phyloP scores from a whole-genome alignment of 2,797 vertebrate species.

The Cuculus canorus region DNA sequence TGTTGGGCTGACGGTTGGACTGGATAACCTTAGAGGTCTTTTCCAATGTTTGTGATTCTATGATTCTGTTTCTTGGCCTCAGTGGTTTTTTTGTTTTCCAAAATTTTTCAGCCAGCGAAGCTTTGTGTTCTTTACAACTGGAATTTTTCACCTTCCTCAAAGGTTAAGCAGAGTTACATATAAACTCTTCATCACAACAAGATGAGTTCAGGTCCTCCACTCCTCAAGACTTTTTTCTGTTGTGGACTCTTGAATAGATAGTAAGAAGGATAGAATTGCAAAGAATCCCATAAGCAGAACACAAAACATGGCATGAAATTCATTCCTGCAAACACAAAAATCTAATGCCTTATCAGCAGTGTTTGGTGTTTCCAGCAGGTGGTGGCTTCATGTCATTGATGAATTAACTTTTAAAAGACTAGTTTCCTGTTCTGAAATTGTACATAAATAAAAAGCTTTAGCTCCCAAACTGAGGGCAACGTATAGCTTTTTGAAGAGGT shows the following conservation, averaged over 20 bases:
- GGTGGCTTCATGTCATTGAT: constrained; percentile 10
- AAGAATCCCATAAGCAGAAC: background rate
- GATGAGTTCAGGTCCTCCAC: background rate
- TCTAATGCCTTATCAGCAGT: background rate
- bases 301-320: background rate
- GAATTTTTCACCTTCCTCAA: background rate
- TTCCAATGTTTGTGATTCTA: too few relatives aligned
- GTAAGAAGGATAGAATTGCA: background rate
- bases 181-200: background rate
- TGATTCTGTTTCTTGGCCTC: background rate
- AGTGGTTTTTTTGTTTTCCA: background rate
- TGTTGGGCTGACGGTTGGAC: too few relatives aligned
- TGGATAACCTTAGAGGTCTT: too few relatives aligned
- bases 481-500: background rate
- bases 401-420: background rate
- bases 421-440: background rate
- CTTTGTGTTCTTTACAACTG: background rate
- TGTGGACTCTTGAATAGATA: background rate
- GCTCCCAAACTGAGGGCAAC: background rate
- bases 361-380: background rate
- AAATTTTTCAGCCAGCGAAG: background rate
- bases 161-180: background rate
- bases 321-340: background rate
- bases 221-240: background rate
- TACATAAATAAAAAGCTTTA: background rate